Base-by-base conservation (phyloP, 35 echinoderm and acorn worm genomes). In the Patiria miniata region DNA sequence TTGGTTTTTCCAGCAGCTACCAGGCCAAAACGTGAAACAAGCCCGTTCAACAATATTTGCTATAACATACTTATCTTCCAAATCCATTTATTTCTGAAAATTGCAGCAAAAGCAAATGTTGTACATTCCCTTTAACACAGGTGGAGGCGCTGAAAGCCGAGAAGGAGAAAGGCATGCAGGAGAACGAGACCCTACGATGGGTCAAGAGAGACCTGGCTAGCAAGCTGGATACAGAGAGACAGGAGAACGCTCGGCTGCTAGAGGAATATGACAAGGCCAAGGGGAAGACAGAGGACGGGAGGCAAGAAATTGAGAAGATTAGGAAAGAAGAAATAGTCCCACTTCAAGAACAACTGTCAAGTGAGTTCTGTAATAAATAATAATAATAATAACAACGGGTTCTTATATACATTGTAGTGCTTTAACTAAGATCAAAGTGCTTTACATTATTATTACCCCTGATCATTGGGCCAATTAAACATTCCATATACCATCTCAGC, bases 211-310 rank as follows among this genome's bases (percentile, higher is more conserved):
- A 90, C 26, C 68, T 90, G 61, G 81, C 61, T 15, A 61, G 47
- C 12, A 94, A 94, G 68, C 29, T 94, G 26, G 81, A 93, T 36
- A 38, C 51, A 15, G 42, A 81, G 28, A 61, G 89, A 39, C 44
- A 39, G 42, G 78, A 86, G 33, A 80, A 61, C 19, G 47, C 76
- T 30, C 44, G 44, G 9, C 53, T 80, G 12, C 78, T 83, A 36
- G 77, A 26, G 39, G 80, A 90, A 77, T 57, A 32, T 57, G 61
- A 78, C 40, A 60, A 83, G 57, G 85, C 39, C 58, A 80, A 77
- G 36, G 40, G 51, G 36, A 19, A 47, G 21, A 40, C 56, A 7
- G 54, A 85, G 0, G 51, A 54, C 16, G 30, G 21, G 7, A 83
- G 85, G n/a, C 53, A 83, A 23, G 42, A 90, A 15, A 39, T 94